Evolutionary conservation across 2,113 vertebrate species (phyloP).

Genomic region (Heliornis fulica): DNA sequence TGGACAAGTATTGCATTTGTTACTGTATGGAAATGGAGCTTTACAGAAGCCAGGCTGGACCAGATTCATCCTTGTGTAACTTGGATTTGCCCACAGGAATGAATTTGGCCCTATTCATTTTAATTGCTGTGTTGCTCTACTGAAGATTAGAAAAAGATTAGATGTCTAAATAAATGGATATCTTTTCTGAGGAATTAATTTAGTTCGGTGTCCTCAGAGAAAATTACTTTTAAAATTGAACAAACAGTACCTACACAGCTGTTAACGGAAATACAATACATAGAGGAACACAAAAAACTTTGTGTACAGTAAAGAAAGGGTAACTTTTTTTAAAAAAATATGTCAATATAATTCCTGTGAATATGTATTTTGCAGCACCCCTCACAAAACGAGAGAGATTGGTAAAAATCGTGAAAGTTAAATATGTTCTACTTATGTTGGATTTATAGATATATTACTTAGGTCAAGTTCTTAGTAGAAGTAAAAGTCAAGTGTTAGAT

Average conservation of each 20-base stretch:
- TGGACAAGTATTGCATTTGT: slow-evolving; percentile 45
- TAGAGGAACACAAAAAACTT: neutral
- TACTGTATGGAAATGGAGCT: slow-evolving; percentile 23
- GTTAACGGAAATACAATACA: neutral
- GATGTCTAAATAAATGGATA: neutral
- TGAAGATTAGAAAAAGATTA: neutral
- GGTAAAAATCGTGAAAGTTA: neutral
- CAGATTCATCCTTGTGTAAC: neutral
- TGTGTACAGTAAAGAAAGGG: neutral
- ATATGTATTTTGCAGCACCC: neutral
- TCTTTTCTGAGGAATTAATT: neutral
- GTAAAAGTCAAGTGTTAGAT: neutral
- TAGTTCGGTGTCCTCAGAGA: neutral
- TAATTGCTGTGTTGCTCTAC: neutral
- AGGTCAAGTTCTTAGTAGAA: neutral
- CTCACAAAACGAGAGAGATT: neutral
- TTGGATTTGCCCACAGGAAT: neutral
- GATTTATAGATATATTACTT: neutral
- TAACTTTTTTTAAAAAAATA: neutral
- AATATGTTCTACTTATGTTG: neutral
- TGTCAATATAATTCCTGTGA: neutral
- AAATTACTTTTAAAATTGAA: neutral
- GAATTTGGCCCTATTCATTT: slow-evolving; percentile 4
- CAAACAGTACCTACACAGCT: neutral
- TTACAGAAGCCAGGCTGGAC: neutral